Conservation (phyloP, 2,888 invertebrate species). For the Polydesmus complanatus region DNA sequence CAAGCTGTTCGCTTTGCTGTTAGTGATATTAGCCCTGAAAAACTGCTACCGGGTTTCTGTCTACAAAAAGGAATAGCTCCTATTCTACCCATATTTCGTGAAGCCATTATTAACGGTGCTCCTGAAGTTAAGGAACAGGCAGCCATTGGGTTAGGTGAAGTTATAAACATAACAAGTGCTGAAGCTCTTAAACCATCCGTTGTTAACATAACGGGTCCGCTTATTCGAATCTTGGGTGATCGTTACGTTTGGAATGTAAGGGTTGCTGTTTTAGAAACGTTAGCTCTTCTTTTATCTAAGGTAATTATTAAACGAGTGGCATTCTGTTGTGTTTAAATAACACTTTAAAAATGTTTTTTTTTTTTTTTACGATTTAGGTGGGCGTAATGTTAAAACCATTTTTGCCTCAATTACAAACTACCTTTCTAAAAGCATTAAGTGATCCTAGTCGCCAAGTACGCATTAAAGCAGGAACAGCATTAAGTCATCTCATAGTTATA, state of each 20-base stretch:
- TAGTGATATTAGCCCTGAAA: constrained; percentile 63
- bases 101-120: constrained; percentile 86
- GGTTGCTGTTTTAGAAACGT: constrained; percentile 85
- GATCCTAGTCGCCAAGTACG: constrained; percentile 78
- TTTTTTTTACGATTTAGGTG: constrained; percentile 44
- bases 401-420: constrained; percentile 94
- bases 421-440: constrained; percentile 86
- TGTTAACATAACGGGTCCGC: constrained; percentile 91
- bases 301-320: constrained; percentile 33
- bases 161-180: constrained; percentile 70
- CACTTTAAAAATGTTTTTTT: background rate
- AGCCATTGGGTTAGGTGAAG: constrained; percentile 72
- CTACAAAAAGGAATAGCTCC: constrained; percentile 81
- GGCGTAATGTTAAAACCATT: constrained; percentile 93
- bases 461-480: constrained; percentile 73
- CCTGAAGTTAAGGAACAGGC: constrained; percentile 94
- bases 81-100: constrained; percentile 84
- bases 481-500: constrained; percentile 75
- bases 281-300: constrained; percentile 82
- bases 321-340: constrained; percentile 3
- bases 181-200: constrained; percentile 86
- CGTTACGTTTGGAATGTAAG: constrained; percentile 88
- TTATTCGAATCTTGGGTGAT: constrained; percentile 93
- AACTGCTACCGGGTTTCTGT: constrained; percentile 80
- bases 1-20: constrained; percentile 85